phyloP scores from a whole-genome alignment of 2,888 invertebrate species.

The Phaonia tiefii region DNA sequence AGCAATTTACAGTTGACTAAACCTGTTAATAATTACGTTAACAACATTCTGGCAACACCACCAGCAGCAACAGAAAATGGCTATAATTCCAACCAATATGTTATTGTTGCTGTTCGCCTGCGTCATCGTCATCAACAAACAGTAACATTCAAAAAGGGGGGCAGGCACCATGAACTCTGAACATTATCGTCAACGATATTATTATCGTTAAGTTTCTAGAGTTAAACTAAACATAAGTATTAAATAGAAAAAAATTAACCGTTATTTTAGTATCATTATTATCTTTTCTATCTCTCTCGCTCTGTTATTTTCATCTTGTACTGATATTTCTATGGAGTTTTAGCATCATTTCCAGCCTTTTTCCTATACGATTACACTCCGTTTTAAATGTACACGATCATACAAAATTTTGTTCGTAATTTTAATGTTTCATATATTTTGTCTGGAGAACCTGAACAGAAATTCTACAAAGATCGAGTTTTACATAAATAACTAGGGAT shows the following conservation, averaged over 20 bases:
- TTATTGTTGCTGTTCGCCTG: conserved; percentile 14
- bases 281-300: not conserved
- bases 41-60: conserved; percentile 14
- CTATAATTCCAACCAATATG: not conserved
- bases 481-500: too few relatives aligned
- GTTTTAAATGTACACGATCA: too few relatives aligned
- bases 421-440: too few relatives aligned
- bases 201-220: not conserved
- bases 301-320: not conserved
- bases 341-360: too few relatives aligned
- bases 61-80: conserved; percentile 16
- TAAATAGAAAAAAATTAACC: conserved; percentile 27
- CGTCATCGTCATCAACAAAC: not conserved
- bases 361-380: too few relatives aligned
- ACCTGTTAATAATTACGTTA: conserved; percentile 63
- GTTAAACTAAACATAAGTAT: not conserved
- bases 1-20: conserved; percentile 65
- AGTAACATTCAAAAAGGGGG: not conserved
- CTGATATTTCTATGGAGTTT: too few relatives aligned
- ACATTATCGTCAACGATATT: too few relatives aligned
- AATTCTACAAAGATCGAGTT: too few relatives aligned
- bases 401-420: too few relatives aligned
- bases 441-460: too few relatives aligned
- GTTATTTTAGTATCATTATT: conserved; percentile 27
- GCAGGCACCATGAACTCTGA: not conserved